A percentile compares a stretch with the other conserved stretches of the same genome.
Evolutionary conservation across 1,140 invertebrate genomes (phyloP).

Genomic region (Stegodyphus dumicola): DNA sequence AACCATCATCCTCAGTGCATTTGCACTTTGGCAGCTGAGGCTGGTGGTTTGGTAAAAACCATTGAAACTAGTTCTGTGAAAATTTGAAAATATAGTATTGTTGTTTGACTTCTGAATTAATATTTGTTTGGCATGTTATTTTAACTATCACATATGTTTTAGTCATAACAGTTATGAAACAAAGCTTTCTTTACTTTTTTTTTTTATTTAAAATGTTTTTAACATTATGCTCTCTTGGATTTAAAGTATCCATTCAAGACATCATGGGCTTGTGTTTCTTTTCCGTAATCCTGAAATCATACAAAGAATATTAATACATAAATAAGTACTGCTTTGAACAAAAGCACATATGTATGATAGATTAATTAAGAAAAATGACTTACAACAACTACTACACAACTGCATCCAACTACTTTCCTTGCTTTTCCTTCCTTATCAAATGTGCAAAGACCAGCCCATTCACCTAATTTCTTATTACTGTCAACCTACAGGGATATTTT

Average conservation of each 20-base stretch:
- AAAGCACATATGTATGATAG: not conserved
- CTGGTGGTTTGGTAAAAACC: no score
- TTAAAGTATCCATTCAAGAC: slow-evolving; percentile 92
- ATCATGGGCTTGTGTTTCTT: slow-evolving; percentile 93
- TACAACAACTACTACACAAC: slow-evolving; percentile 96
- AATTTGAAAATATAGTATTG: no score
- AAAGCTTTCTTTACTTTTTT: not conserved
- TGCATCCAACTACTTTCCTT: slow-evolving; percentile 98
- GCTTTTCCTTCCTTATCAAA: slow-evolving; percentile 99
- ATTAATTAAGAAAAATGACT: slow-evolving; percentile 59
- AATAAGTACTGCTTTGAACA: not conserved
- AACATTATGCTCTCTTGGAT: slow-evolving; percentile 64
- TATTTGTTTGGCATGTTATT: no score
- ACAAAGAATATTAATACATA: slow-evolving; percentile 40
- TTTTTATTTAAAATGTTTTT: slow-evolving; percentile 19
- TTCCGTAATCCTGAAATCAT: slow-evolving; percentile 87
- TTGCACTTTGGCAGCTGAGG: no score
- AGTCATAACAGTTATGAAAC: not conserved
- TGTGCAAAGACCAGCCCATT: slow-evolving; percentile 99
- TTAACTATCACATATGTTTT: no score
- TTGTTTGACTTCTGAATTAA: no score
- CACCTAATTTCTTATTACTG: slow-evolving; percentile 98
- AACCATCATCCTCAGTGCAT: no score
- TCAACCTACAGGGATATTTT: slow-evolving; percentile 76
- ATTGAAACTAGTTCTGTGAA: no score